A percentile compares a stretch with the other conserved stretches of the same genome.
These are phyloP conservation scores for Polydrusus tereticollis DNA, from an alignment of 2,888 invertebrate species.

Conservation along the genomic window DNA sequence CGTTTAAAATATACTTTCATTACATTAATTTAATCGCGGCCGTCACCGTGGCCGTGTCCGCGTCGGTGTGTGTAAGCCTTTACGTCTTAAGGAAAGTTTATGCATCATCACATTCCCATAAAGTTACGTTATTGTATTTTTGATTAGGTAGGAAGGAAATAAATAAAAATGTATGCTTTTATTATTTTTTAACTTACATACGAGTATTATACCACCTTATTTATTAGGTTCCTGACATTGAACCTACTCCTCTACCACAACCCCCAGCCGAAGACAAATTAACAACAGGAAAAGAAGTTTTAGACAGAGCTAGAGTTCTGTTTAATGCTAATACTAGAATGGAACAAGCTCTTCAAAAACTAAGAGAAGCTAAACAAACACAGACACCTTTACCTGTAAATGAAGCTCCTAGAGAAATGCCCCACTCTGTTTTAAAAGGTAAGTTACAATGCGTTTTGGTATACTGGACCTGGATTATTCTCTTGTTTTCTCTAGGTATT, in stretches of 20 bases:
- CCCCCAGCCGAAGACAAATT: slow-evolving; percentile 80
- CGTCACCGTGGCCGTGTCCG: no score
- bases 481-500: slow-evolving; percentile 68
- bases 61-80: no score
- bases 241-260: slow-evolving; percentile 78
- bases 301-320: slow-evolving; percentile 81
- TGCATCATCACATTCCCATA: no score
- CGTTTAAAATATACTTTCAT: no score
- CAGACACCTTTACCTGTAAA: slow-evolving; percentile 64
- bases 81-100: no score
- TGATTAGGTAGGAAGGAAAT: no score
- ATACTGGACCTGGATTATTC: no score
- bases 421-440: slow-evolving; percentile 55
- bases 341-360: slow-evolving; percentile 80
- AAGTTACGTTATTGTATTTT: background rate
- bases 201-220: background rate
- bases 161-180: no score
- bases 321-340: slow-evolving; percentile 84
- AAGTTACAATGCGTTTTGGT: background rate
- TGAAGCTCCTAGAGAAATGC: slow-evolving; percentile 44
- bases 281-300: slow-evolving; percentile 85
- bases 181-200: background rate
- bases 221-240: slow-evolving; percentile 77
- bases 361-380: slow-evolving; percentile 71
- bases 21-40: no score